Base-by-base conservation (phyloP, 2,797 vertebrate species). In the Acipenser transmontanus region DNA sequence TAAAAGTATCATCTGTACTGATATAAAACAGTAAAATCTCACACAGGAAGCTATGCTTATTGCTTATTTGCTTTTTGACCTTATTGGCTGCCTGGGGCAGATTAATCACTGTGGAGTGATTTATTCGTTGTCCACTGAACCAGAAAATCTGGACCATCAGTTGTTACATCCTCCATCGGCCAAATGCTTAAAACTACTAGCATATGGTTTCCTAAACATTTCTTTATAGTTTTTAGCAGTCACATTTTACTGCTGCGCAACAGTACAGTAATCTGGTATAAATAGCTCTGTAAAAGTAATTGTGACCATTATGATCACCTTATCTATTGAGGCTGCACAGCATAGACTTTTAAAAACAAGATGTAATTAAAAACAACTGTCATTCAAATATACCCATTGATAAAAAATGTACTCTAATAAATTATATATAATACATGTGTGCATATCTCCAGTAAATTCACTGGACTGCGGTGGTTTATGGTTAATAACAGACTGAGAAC, bases 141-240 rank as follows among this genome's bases (percentile, higher is more conserved):
- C 88, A 88, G 87, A 93, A 93, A 88, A 88, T 92, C 83, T 85
- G 84, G 88, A 90, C 86, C 87, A 88, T 90, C 84, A 71, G 79
- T 79, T 83, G 76, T 70, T 83, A 78, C 62, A 77, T 77, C 78
- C 81, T 79, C 77, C 83, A 81, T 76, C 76, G 85, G 86, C 87
- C 85, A 88, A 84, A 86, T 81, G 73, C 72, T 80, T 84, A 73
- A 34, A 87, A 85, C 81, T 84, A 84, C 79, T 85, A 88, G 82
- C 87, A 87, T 78, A 85, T 85, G 85, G 81, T 76, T 63, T 68
- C 63, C 66, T 61, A 50, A 10, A 10, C 66, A 8, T 61, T 70
- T 68, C 64, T 68, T 54, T 64, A 64, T 65, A 61, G 63, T 66
- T 70, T 70, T 73, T 69, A 73, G 52, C 69, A 69, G 67, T 48